Conservation (phyloP, 2,797 vertebrate genomes). For the Balearica regulorum region DNA sequence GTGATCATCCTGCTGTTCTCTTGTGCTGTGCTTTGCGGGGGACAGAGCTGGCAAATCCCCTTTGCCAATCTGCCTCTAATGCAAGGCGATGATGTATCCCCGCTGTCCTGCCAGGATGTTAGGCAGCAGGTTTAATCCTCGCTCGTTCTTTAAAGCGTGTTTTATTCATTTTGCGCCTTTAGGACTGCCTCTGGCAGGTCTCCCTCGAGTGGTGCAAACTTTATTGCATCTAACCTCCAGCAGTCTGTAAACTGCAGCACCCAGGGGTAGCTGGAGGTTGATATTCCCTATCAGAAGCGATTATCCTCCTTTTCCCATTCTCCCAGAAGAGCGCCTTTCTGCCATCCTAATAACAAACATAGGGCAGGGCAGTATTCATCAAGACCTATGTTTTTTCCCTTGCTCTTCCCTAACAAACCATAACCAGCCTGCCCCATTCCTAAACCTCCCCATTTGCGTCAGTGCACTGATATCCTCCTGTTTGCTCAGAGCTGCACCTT, state of each 20-base stretch:
- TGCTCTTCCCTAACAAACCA: not conserved
- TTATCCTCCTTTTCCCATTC: not conserved
- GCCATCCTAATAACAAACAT: not conserved
- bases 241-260: conserved; percentile 42
- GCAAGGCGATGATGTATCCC: not conserved
- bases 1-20: not conserved
- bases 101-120: not conserved
- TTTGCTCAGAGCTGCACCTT: not conserved
- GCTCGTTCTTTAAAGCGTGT: not conserved
- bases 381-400: not conserved
- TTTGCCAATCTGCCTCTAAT: not conserved
- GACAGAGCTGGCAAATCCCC: not conserved
- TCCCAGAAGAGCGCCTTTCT: not conserved
- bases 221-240: conserved; percentile 34
- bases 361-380: not conserved
- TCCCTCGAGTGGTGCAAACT: conserved; percentile 27
- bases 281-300: not conserved
- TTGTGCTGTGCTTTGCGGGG: not conserved
- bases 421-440: not conserved
- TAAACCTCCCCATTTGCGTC: not conserved
- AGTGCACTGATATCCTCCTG: not conserved
- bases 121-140: not conserved
- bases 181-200: conserved; percentile 33
- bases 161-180: conserved; percentile 8
- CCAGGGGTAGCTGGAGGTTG: conserved; percentile 21